Percentiles rank a stretch among this genome's conserved stretches.
Evolutionary conservation across 2,113 vertebrate genomes (phyloP).

Genomic region (Lucifuga dentata): DNA sequence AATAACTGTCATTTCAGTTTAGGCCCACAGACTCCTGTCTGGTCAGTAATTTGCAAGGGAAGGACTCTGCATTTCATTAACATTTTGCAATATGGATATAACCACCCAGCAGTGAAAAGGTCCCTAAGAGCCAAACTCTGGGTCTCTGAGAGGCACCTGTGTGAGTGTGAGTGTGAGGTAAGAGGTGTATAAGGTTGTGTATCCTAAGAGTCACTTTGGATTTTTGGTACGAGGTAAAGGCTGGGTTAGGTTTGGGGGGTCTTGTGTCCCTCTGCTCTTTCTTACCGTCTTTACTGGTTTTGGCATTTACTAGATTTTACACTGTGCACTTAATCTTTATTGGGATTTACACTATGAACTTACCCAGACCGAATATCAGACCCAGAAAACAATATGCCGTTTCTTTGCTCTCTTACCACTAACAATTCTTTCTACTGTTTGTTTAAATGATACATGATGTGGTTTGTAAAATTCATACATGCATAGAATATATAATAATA

Average conservation of each 20-base stretch:
- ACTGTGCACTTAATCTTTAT: conserved; percentile 69
- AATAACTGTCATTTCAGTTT: conserved; percentile 88
- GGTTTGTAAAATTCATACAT: conserved; percentile 15
- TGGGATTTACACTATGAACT: conserved; percentile 63
- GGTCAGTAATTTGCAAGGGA: conserved; percentile 78
- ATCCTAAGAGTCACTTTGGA: conserved; percentile 45
- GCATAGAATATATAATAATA: background rate
- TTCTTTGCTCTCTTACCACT: conserved; percentile 33
- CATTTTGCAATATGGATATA: conserved; percentile 55
- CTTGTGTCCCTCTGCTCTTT: conserved; percentile 51
- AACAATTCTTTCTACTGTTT: conserved; percentile 25
- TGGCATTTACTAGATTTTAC: conserved; percentile 80
- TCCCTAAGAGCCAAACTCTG: conserved; percentile 10
- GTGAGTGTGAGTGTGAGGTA: conserved; percentile 57
- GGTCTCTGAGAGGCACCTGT: conserved; percentile 60
- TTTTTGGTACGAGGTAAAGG: conserved; percentile 53
- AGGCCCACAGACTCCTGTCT: conserved; percentile 80
- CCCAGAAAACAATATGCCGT: conserved; percentile 35
- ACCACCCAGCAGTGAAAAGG: conserved; percentile 50
- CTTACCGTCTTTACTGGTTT: conserved; percentile 62
- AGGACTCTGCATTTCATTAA: conserved; percentile 73
- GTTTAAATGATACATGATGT: conserved; percentile 2
- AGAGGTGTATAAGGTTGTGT: conserved; percentile 34
- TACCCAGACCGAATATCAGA: conserved; percentile 50
- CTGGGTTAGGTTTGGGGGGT: conserved; percentile 64